phyloP scores from a whole-genome alignment of 1,140 invertebrate species.

The Danaus melanippus region DNA sequence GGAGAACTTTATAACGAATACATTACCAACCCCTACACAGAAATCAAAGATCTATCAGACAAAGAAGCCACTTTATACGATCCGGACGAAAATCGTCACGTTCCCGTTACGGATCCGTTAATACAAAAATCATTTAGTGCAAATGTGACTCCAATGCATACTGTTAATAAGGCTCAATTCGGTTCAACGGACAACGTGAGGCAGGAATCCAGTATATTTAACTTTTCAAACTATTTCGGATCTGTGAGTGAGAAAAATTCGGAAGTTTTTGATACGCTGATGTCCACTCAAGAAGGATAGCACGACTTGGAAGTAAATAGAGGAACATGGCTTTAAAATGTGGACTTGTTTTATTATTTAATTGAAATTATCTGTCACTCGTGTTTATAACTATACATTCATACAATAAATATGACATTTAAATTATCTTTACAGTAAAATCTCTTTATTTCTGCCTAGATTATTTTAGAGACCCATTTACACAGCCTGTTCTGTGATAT shows the following conservation, averaged over 20 bases:
- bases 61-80: constrained; percentile 48
- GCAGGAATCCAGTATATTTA: constrained; percentile 56
- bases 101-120: constrained; percentile 22
- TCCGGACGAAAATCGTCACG: constrained; percentile 29
- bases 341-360: no score
- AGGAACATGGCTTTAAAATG: constrained; percentile 48
- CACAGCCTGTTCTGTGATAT: no score
- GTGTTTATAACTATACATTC: no score
- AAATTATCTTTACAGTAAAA: no score
- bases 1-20: constrained; percentile 70
- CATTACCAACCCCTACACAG: constrained; percentile 71
- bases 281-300: constrained; percentile 61
- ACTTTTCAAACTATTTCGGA: constrained; percentile 74
- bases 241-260: constrained; percentile 67
- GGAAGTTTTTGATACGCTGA: constrained; percentile 71
- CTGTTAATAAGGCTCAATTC: constrained; percentile 49
- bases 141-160: constrained; percentile 58
- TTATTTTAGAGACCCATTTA: no score
- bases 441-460: no score
- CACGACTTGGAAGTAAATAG: constrained; percentile 30
- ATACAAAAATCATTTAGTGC: constrained; percentile 58
- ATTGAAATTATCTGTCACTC: no score
- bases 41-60: constrained; percentile 34
- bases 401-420: no score
- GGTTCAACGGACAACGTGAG: constrained; percentile 63